phyloP scores from a whole-genome alignment of 2,113 vertebrate genomes.

The Hiodon alosoides region DNA sequence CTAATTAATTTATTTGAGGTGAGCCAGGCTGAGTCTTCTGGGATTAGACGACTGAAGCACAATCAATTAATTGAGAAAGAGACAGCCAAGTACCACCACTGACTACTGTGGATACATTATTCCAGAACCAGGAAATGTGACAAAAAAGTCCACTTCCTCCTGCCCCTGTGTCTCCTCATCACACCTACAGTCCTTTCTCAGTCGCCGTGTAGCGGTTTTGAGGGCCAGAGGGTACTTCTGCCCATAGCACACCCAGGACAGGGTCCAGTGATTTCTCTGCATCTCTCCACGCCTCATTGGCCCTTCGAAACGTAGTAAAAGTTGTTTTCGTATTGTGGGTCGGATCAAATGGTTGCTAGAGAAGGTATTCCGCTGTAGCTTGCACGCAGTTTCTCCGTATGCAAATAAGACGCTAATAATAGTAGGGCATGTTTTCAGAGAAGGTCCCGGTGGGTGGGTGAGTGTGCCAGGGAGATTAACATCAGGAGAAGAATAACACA shows the following conservation, averaged over 20 bases:
- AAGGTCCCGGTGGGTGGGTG: slow-evolving; percentile 6
- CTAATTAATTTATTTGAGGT: too few relatives aligned
- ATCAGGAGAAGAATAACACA: background rate
- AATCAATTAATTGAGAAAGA: too few relatives aligned
- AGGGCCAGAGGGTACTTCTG: background rate
- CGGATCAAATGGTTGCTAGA: slow-evolving; percentile 1
- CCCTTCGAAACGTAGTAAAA: slow-evolving; percentile 23
- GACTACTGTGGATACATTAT: too few relatives aligned
- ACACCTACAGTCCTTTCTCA: background rate
- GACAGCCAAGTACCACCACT: too few relatives aligned
- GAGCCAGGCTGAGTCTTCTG: too few relatives aligned
- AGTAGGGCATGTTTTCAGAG: slow-evolving; percentile 19
- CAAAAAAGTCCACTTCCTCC: too few relatives aligned
- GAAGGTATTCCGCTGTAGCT: background rate
- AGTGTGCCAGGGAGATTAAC: slow-evolving; percentile 15
- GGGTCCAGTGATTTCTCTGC: background rate
- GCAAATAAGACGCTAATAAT: slow-evolving; percentile 27
- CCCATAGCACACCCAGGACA: background rate
- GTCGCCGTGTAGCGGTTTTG: background rate
- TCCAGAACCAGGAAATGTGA: too few relatives aligned
- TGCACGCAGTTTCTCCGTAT: slow-evolving; percentile 18
- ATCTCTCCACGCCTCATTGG: background rate
- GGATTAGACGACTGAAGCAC: too few relatives aligned
- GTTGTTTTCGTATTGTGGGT: slow-evolving; percentile 22
- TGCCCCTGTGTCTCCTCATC: background rate